Base-by-base conservation (phyloP, 2,797 vertebrate genomes). In the Micropoecilia bifurca region DNA sequence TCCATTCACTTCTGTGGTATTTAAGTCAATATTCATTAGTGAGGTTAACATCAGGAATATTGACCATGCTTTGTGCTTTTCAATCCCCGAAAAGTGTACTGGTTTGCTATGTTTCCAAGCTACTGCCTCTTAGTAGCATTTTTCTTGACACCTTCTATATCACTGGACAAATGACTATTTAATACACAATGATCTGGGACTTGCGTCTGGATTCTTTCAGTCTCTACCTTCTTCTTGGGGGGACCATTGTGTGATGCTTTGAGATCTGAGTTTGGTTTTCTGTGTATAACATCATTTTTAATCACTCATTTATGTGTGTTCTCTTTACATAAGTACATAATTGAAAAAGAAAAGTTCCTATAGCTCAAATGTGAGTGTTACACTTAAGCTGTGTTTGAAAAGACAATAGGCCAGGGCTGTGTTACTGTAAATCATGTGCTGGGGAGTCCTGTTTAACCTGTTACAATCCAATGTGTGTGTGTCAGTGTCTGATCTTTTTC, bases 371-470 rank as follows among this genome's bases (percentile, higher is more conserved):
- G 8, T 66, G 33, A 66, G 7, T 36, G 33, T 22, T 39, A 39
- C 18, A 39, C 61, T 66, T 18, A 30, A 8, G 13, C 3, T 68
- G 20, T 28, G 33, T 71, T 30, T 48, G 16, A 30, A 25, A 12
- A 12, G 76, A 69, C 66, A 0, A 71, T 46, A 53, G 28, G n/a
- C 75, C 39, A 75, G 69, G 69, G 0, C 61, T 16, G n/a, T n/a
- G 25, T 75, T 30, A 30, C 18, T 75, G 3, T 83, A 9, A 73
- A 68, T 72, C 5, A 28, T 61, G 55, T 28, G 4, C 6, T 10
- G 18, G 72, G 72, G 59, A 74, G 71, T 47, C 18, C 30, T 59
- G 66, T 59, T 82, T 25, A 48, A 74, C 78, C 22, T 20, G 76
- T 85, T 66, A 3, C 48, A 73, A 57, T 66, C 6, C 2, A 47